Evolutionary conservation across 2,113 vertebrate species (phyloP), one percentile per base, ranked within the genome.

Genomic region (Murina feae): DNA sequence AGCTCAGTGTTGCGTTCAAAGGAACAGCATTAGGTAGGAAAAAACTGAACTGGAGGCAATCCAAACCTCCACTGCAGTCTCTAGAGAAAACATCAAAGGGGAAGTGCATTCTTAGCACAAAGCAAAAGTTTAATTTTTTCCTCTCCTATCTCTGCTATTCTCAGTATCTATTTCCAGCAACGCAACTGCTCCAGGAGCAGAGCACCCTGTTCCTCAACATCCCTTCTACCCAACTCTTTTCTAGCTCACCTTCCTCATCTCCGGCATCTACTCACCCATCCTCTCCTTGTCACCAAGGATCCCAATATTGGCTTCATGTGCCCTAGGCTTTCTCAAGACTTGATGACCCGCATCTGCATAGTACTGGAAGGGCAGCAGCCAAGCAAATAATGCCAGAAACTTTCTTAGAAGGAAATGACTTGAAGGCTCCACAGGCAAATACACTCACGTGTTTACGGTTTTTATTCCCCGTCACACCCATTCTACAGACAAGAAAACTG

Each of bases 51-150:
- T 84, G 96, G 96, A 97, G 76, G 65, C 44, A 35, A 53, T 71
- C 87, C 96, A 97, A 93, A 53, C 89, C 89, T 88, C 78, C 55
- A 37, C 87, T 87, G 89, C 93, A 81, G 69, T 85, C 93, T 91
- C 95, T 58, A 87, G 95, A 90, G 96, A 95, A 88, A 91, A 96
- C 6, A 74, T 65, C 13, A 28, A 49, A 83, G 49, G 21, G 76
- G 86, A 94, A 91, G 69, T 42, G 37, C 86, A 71, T 95, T 81
- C 91, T 86, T 75, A 92, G 89, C 83, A 74, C 68, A 83, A 93
- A 94, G 68, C 68, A 32, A 53, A 95, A 78, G 53, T 66, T 72
- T 51, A 9, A n/a, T 7, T 13, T 39, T 79, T 69, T 81, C 49
- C 68, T 89, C 58, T 83, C 55, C 86, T 39, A 47, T 84, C 63